Evolutionary conservation across 1,140 invertebrate species (phyloP).

Genomic region (Scaptomyza hsui): DNA sequence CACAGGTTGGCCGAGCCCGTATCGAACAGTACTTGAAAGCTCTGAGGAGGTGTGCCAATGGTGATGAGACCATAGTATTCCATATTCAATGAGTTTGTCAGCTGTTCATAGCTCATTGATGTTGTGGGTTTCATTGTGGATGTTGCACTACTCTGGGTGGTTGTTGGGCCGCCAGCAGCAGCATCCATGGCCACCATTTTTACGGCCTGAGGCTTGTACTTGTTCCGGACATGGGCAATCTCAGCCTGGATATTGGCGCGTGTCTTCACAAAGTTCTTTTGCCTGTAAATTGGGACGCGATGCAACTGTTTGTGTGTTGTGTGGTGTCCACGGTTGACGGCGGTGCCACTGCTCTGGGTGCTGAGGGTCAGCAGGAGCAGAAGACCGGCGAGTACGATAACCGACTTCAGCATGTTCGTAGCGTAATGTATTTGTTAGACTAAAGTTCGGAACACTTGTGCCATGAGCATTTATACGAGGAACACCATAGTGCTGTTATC

Average conservation of each 20-base stretch:
- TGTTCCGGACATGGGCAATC: slow-evolving; percentile 5
- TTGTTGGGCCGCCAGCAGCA: not conserved
- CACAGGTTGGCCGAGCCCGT: slow-evolving; percentile 99
- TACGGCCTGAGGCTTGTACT: slow-evolving; percentile 11
- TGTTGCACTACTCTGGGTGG: not conserved
- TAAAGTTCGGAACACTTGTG: not conserved
- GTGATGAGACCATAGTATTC: slow-evolving; percentile 98
- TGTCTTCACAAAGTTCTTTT: slow-evolving; percentile 15
- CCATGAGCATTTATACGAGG: slow-evolving; percentile 19
- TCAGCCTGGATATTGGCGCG: slow-evolving; percentile 17
- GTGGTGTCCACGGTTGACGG: not conserved
- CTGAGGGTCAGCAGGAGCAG: not conserved
- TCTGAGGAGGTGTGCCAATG: slow-evolving; percentile 96
- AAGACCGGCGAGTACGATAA: slow-evolving; percentile 5
- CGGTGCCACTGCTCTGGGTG: not conserved
- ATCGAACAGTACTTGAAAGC: slow-evolving; percentile 98
- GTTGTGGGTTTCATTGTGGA: not conserved
- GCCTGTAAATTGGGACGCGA: slow-evolving; percentile 28
- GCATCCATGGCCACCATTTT: not conserved
- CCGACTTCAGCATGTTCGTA: slow-evolving; percentile 22
- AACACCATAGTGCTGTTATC: slow-evolving; percentile 12
- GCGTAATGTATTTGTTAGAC: slow-evolving; percentile 2
- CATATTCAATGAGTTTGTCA: slow-evolving; percentile 96
- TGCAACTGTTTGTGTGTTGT: slow-evolving; percentile 8
- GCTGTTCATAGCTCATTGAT: slow-evolving; percentile 88